A percentile compares a stretch with the other conserved stretches of the same genome.
Evolutionary conservation across 2,113 vertebrate genomes (phyloP).

Genomic region (Salminus brasiliensis): DNA sequence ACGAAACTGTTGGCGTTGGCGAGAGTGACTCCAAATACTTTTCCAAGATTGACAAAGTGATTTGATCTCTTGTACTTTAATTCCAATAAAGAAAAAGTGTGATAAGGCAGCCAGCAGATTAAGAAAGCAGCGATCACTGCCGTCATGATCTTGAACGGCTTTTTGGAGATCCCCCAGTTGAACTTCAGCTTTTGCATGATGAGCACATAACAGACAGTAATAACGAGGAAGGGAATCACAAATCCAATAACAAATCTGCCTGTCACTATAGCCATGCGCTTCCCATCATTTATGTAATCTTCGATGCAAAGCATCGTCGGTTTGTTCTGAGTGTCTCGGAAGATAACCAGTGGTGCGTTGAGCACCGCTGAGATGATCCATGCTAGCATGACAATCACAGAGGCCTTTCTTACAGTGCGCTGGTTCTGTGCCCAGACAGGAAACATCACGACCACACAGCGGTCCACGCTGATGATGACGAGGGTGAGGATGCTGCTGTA

Average conservation of each 20-base stretch:
- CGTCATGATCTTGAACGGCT: no score
- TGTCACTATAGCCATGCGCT: slow-evolving; percentile 67
- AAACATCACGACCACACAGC: not conserved
- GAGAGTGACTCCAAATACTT: no score
- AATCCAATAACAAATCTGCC: slow-evolving; percentile 66
- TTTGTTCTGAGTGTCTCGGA: slow-evolving; percentile 68
- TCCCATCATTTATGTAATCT: slow-evolving; percentile 64
- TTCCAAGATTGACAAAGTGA: no score
- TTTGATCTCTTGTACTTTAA: no score
- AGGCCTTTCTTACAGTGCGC: not conserved
- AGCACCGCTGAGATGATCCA: slow-evolving; percentile 65
- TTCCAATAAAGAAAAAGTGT: no score
- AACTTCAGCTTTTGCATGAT: no score
- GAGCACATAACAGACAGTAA: no score
- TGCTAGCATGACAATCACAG: not conserved
- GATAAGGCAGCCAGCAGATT: no score
- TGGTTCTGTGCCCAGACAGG: not conserved
- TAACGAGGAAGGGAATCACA: slow-evolving; percentile 45
- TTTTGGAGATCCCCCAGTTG: no score
- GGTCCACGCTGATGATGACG: not conserved
- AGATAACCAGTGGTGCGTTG: slow-evolving; percentile 79
- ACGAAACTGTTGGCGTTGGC: no score
- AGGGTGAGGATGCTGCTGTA: not conserved
- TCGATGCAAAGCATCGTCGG: slow-evolving; percentile 74
- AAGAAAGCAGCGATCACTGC: no score